A percentile compares a stretch with the other conserved stretches of the same genome.
phyloP scores from a whole-genome alignment of 2,797 vertebrate genomes.

The Esox masquinongy region DNA sequence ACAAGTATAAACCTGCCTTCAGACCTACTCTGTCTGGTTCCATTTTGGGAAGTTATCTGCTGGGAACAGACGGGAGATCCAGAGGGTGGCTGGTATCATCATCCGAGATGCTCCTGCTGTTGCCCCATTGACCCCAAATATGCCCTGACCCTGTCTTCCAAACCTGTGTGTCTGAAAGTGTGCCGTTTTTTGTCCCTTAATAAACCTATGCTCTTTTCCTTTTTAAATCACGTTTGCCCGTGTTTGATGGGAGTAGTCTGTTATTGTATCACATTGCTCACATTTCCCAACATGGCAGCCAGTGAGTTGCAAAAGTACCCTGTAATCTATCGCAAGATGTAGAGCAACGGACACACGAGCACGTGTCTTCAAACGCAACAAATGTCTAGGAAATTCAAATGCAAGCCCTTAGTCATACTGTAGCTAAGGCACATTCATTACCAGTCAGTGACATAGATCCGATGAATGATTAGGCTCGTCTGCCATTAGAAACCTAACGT shows the following conservation, averaged over 20 bases:
- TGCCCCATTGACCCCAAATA: not conserved
- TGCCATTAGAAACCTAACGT: conserved; percentile 22
- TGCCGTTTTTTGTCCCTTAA: not conserved
- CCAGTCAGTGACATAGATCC: conserved; percentile 30
- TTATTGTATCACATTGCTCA: conserved; percentile 20
- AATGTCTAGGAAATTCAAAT: not conserved
- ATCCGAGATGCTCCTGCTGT: not conserved
- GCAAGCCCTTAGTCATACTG: not conserved
- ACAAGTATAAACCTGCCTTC: too few species aligned
- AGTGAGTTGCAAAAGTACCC: conserved; percentile 9
- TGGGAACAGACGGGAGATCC: not conserved
- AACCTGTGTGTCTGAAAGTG: not conserved
- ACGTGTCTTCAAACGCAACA: not conserved
- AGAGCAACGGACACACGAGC: not conserved
- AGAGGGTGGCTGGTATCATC: not conserved
- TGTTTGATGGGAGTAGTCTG: not conserved
- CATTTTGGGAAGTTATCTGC: not conserved
- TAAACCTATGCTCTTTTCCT: not conserved
- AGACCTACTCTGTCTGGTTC: not conserved
- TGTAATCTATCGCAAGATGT: not conserved
- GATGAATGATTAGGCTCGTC: conserved; percentile 39
- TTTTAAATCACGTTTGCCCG: conserved; percentile 16
- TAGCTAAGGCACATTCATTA: conserved; percentile 29
- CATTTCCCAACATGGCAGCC: not conserved
- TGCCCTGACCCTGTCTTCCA: too few species aligned